These are phyloP conservation scores for Proteles cristata DNA, from an alignment of 2,113 vertebrate genomes.

Conservation along the genomic window DNA sequence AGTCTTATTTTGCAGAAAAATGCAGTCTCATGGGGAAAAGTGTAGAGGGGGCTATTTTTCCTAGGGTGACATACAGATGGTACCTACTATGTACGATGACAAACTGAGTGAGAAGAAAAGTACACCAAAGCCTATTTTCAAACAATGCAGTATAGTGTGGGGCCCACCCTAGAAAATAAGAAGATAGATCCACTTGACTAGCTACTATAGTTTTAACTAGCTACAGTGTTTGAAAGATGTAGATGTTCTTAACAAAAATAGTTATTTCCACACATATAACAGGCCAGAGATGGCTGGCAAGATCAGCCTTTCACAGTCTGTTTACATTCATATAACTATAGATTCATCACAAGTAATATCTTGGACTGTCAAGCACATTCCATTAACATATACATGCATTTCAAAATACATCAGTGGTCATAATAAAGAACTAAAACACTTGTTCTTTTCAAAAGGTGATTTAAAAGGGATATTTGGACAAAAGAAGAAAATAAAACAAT, in stretches of 20 bases:
- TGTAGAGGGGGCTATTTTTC: background rate
- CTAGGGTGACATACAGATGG: background rate
- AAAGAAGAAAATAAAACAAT: slow-evolving; percentile 16
- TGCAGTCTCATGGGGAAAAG: background rate
- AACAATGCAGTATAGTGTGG: background rate
- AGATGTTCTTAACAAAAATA: background rate
- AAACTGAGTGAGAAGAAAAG: background rate
- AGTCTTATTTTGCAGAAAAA: background rate
- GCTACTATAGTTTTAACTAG: background rate
- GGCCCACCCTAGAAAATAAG: background rate
- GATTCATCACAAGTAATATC: background rate
- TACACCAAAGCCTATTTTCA: background rate
- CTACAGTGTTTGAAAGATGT: background rate
- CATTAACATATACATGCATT: background rate
- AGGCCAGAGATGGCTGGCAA: background rate
- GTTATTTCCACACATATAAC: background rate
- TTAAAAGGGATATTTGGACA: slow-evolving; percentile 1
- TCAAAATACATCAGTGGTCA: background rate
- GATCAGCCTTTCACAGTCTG: background rate
- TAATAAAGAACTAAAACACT: background rate
- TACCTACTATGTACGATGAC: background rate
- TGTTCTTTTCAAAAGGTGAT: background rate
- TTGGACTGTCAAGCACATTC: background rate
- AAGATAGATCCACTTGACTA: background rate
- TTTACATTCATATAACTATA: background rate